Evolutionary conservation across 1,140 invertebrate species (phyloP), one percentile per base, ranked within the genome.

Genomic region (Lanistes nyassanus): DNA sequence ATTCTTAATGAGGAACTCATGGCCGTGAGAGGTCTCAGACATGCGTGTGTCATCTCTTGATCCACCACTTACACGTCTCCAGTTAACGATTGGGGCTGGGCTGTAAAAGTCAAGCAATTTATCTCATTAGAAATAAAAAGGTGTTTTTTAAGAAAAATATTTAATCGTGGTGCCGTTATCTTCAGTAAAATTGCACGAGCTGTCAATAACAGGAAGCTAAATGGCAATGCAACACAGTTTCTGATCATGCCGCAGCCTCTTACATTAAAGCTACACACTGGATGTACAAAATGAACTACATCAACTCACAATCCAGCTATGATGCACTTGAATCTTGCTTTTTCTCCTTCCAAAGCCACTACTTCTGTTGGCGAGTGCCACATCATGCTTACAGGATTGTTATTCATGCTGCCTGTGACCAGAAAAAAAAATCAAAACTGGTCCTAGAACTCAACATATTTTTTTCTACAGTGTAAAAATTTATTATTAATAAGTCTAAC

Each of bases 301-400:
- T 31, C 21, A 31, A 80, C 84, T 79, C 80, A 85, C 84, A 81
- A 69, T 68, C 82, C 84, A 56, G 76, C 67, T 64, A 85, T 83
- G 60, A 85, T 84, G 56, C 84, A 85, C 55, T 83, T 83, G 58
- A 84, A 80, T 47, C n/a, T 77, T 11, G 81, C 79, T 39, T 42
- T 73, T 23, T 77, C 62, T 37, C 79, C 79, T 51, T 81, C 77
- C 9, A 85, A 51, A 2, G 71, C 79, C 53, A 79, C 23, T 3
- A 80, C 76, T 6, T 76, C 47, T 21, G 42, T 36, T 0, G 75
- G 39, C 31, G 84, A 84, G 51, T 74, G 51, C 79, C 83, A 84
- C 58, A 78, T 42, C 7, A 82, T n/a, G 9, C 71, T 56, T 23
- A 76, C 78, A 26, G 70, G n/a, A 74, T 53, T 72, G 26, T 62